Percentiles rank a stretch among this genome's conserved stretches.
phyloP scores from a whole-genome alignment of 1,140 invertebrate species.

The Nylanderia fulva region DNA sequence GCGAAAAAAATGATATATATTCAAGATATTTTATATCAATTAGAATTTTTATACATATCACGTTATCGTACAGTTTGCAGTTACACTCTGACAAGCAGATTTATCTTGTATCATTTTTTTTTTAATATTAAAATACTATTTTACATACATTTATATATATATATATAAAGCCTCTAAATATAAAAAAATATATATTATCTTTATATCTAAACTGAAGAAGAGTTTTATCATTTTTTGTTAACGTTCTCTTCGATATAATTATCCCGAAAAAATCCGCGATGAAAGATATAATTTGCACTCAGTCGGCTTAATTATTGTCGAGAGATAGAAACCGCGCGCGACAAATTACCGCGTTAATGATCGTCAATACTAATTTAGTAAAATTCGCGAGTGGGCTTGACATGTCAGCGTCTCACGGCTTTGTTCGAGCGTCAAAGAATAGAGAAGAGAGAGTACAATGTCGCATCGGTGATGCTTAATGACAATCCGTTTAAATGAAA shows the following conservation, averaged over 20 bases:
- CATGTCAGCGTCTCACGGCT: not conserved
- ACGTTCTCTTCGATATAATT: not conserved
- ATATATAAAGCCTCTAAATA: too few relatives aligned
- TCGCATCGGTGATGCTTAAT: constrained; percentile 43
- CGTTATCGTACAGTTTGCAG: too few relatives aligned
- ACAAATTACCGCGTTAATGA: constrained; percentile 50
- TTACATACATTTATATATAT: too few relatives aligned
- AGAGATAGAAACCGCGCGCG: not conserved
- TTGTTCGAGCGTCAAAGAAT: constrained; percentile 40
- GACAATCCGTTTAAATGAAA: constrained; percentile 52
- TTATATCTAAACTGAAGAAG: not conserved
- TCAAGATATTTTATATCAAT: not conserved
- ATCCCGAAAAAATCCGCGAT: not conserved
- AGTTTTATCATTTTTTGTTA: not conserved
- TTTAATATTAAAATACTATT: not conserved
- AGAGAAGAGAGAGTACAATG: not conserved
- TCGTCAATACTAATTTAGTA: constrained; percentile 48
- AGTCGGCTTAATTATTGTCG: not conserved
- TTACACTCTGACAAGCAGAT: not conserved
- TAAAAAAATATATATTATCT: not conserved
- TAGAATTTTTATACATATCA: not conserved
- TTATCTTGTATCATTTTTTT: not conserved
- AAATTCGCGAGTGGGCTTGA: constrained; percentile 24
- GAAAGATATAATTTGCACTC: not conserved
- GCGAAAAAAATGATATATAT: not conserved